Conservation (phyloP, 1,140 invertebrate genomes). For the Drosophila hydei region DNA sequence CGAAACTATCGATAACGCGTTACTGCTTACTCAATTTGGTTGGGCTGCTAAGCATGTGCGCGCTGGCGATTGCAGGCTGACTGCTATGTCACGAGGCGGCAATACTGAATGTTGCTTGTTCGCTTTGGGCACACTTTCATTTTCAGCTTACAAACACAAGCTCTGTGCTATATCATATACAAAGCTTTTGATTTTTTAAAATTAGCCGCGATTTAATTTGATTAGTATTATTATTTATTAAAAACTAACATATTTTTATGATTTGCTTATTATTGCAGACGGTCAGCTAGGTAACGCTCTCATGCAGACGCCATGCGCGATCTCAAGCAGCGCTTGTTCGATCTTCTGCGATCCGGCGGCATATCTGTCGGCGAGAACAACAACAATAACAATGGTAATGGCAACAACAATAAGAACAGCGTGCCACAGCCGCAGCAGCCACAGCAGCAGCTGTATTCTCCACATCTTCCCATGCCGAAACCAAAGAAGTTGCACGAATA, state of each 20-base stretch:
- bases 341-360: conserved; percentile 73
- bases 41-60: conserved; percentile 18
- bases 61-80: background rate
- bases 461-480: conserved; percentile 30
- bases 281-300: background rate
- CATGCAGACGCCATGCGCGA: conserved; percentile 71
- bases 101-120: background rate
- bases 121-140: background rate
- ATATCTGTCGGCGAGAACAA: conserved; percentile 53
- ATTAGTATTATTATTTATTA: background rate
- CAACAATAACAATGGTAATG: conserved; percentile 18
- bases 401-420: conserved; percentile 25
- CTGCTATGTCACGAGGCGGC: background rate
- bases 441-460: conserved; percentile 24
- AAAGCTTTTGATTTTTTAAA: background rate
- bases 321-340: conserved; percentile 78
- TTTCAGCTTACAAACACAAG: background rate
- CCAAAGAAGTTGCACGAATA: conserved; percentile 77
- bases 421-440: conserved; percentile 25
- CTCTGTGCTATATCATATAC: conserved; percentile 1
- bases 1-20: conserved; percentile 20
- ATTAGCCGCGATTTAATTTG: background rate
- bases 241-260: background rate
- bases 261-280: conserved; percentile 16
- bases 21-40: conserved; percentile 30